These are phyloP conservation scores for Karalla daura DNA, from an alignment of 2,797 vertebrate species.

Conservation along the genomic window DNA sequence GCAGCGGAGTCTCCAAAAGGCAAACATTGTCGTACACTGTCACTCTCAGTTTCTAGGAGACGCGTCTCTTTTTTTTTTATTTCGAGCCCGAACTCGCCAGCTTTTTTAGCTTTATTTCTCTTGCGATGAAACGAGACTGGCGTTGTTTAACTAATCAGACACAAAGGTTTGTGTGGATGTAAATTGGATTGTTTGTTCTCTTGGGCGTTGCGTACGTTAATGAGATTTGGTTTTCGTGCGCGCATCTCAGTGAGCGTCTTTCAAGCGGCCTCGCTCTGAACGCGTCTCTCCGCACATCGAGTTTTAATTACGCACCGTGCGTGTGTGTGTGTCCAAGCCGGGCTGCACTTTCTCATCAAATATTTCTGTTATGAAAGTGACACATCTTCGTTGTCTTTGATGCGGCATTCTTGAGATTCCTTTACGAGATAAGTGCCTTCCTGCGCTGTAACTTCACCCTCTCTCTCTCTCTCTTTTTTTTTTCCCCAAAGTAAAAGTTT, in stretches of 20 bases:
- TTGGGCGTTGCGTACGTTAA: slow-evolving; percentile 28
- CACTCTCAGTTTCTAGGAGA: slow-evolving; percentile 44
- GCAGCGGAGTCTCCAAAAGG: slow-evolving; percentile 23
- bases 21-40: slow-evolving; percentile 36
- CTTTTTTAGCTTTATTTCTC: slow-evolving; percentile 62
- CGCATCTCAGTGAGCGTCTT: background rate
- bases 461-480: background rate
- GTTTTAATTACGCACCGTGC: background rate
- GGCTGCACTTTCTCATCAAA: background rate
- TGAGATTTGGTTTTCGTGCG: slow-evolving; percentile 31
- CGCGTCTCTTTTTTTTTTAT: slow-evolving; percentile 25
- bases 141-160: slow-evolving; percentile 67
- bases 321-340: slow-evolving; percentile 3
- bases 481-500: slow-evolving; percentile 49
- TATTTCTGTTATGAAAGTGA: background rate
- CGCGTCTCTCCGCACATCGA: background rate
- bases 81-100: no score
- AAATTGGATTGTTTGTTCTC: slow-evolving; percentile 70
- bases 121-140: slow-evolving; percentile 50
- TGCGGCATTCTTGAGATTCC: slow-evolving; percentile 19
- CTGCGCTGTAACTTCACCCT: background rate
- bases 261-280: background rate
- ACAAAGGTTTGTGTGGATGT: slow-evolving; percentile 70
- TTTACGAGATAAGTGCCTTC: slow-evolving; percentile 1
- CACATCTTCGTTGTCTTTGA: background rate